Evolutionary conservation across 2,888 invertebrate species (phyloP), one percentile per base, ranked within the genome.

Genomic region (Epirrhoe tristata): DNA sequence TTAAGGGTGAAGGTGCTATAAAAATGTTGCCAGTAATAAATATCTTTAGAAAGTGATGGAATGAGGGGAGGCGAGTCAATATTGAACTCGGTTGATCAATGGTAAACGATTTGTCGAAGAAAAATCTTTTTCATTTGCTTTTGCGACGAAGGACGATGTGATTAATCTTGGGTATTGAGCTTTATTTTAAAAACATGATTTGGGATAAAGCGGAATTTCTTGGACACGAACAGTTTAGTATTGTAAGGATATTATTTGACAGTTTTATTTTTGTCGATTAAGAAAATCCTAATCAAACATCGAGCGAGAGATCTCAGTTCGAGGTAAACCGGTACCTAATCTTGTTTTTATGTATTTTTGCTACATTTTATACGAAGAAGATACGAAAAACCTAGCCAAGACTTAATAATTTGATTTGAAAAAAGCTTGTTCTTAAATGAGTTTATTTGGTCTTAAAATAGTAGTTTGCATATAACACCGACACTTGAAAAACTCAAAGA

Each of bases 71-170:
- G 51, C 12, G 51, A 57, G 52, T 57, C 57, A 63, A 63, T 63
- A 63, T 63, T 63, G 56, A 62, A 46, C 51, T 51, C 39, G 14
- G 52, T 17, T 63, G 43, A 63, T 57, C 57, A 63, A 63, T 63
- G 57, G 50, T 31, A 56, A 51, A 24, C 31, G 56, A 62, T 62
- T 62, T 63, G 56, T 50, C 17, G 54, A 43, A 63, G 51, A 34
- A 58, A 52, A 63, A 63, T 53, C 57, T 63, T 58, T 52, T 52
- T 57, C 51, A 34, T 63, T 57, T 56, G 31, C 50, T 56, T 56
- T 50, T 54, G 48, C n/a, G 14, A 61, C 34, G 24, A 50, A 36
- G 14, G 17, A 17, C 48, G 54, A 55, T 53, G 32, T 52, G 48
- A 61, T 54, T 46, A 54, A 61, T 61, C 32, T 57, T 31, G 16